Base-by-base conservation (phyloP, 2,113 vertebrate species). In the Chionodraco myersi region DNA sequence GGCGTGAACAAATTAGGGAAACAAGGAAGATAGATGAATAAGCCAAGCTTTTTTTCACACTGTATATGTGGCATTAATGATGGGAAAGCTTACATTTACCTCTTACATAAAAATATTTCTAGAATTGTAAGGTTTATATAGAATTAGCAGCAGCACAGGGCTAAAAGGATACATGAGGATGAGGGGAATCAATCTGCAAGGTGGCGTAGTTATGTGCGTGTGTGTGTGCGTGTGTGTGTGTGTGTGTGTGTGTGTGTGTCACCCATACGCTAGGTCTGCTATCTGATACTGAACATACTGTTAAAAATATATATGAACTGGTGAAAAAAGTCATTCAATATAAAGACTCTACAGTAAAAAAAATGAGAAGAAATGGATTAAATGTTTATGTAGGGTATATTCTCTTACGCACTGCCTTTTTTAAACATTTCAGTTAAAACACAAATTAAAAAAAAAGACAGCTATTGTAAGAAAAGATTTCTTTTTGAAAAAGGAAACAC, bases 51-150 rank as follows among this genome's bases (percentile, higher is more conserved):
- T 56, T 94, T 94, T 92, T 86, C 77, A 89, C 94, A 95, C 95
- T 91, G 86, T 95, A 95, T 97, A 96, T 96, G 96, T 96, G 94
- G 96, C 95, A 95, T 97, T 96, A 96, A 97, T 97, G 96, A 97
- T 95, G 95, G 93, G 95, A 96, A 96, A 96, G 96, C 96, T 95
- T 95, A 96, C 96, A 95, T 96, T 96, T 96, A 96, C 96, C 86
- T 95, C 92, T 92, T 96, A 97, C 96, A 97, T 96, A 97, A 98
- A 98, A 98, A 97, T 97, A 97, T 95, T 96, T 96, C 92, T 96
- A 96, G 94, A 95, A 94, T 93, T 95, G 96, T 95, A 95, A 96
- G 94, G 95, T 95, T 96, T 94, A 93, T 95, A 96, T 95, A 92
- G 95, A 94, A 93, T 96, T 96, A 98, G 97, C 97, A 97, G 97